Base-by-base conservation (phyloP, 2,797 vertebrate genomes). In the Crenuchus spilurus region DNA sequence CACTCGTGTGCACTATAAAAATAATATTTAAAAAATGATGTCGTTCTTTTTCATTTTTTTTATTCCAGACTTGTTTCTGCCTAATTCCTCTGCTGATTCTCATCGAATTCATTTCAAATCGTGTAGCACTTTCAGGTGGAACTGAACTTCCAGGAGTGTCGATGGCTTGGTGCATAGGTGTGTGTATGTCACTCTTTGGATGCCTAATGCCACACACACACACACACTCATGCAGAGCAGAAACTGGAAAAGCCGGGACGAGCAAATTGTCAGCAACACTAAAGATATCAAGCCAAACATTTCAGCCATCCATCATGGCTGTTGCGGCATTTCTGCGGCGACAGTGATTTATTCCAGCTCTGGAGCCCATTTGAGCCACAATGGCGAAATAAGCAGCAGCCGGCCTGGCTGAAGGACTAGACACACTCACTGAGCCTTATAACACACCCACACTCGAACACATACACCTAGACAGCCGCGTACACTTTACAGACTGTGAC, bases 261-360 rank as follows among this genome's bases (percentile, higher is more conserved):
- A 89, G 87, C 89, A 92, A 92, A 93, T 94, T 91, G 91, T 92
- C 91, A 90, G 90, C 90, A 90, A 89, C 92, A 91, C 92, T 94
- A 92, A 93, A 92, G 90, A 93, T 92, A 92, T 93, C 91, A 93
- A 92, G 86, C 88, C 87, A 90, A 91, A 91, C 89, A 90, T 91
- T 91, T 91, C 83, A 88, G 88, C 90, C 90, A 93, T 93, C 91
- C 91, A 93, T 94, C 93, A 93, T 86, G 88, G 87, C 90, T 90
- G 91, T 93, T 88, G 66, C 84, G 83, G 84, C 79, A 82, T 91
- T 92, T 92, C 89, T 87, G 87, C 88, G 85, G 85, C 88, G 90
- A 93, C 91, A 92, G 87, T 94, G 92, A 94, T 93, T 94, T 94
- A 94, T 94, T 91, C 89, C 80, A 80, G 84, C 67, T 82, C 89